Percentiles rank a stretch among this genome's conserved stretches.
Evolutionary conservation across 2,797 vertebrate species (phyloP).

Genomic region (Gastrophryne carolinensis): DNA sequence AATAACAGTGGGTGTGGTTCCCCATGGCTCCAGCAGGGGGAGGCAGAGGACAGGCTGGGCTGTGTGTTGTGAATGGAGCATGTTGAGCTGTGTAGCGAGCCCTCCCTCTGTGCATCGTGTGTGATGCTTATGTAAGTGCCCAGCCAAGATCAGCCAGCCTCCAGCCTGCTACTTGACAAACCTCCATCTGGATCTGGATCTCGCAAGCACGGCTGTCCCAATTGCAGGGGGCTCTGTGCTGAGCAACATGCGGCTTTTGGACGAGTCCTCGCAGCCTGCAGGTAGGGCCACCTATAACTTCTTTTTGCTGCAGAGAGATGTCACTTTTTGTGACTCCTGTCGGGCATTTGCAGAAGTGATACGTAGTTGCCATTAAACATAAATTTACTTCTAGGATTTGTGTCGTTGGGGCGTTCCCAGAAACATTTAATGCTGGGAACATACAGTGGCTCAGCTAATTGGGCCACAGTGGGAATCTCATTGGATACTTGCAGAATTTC

Average conservation of each 20-base stretch:
- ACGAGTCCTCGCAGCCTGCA: conserved; percentile 11
- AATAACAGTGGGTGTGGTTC: not conserved
- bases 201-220: not conserved
- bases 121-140: conserved; percentile 22
- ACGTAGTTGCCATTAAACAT: too few species aligned
- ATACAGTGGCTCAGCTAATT: too few species aligned
- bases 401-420: too few species aligned
- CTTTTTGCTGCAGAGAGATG: too few species aligned
- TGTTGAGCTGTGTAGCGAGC: conserved; percentile 14
- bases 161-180: not conserved
- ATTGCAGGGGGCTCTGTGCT: not conserved
- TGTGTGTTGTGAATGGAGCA: not conserved
- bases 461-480: too few species aligned
- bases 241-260: conserved; percentile 6
- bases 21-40: conserved; percentile 7
- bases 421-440: too few species aligned
- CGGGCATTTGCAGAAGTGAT: too few species aligned
- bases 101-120: conserved; percentile 11
- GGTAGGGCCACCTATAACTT: not conserved
- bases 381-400: too few species aligned
- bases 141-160: not conserved
- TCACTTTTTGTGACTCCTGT: too few species aligned
- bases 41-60: not conserved
- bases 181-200: not conserved
- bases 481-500: too few species aligned